Evolutionary conservation across 2,797 vertebrate genomes (phyloP), one percentile per base, ranked within the genome.

Genomic region (Oreochromis grahami): DNA sequence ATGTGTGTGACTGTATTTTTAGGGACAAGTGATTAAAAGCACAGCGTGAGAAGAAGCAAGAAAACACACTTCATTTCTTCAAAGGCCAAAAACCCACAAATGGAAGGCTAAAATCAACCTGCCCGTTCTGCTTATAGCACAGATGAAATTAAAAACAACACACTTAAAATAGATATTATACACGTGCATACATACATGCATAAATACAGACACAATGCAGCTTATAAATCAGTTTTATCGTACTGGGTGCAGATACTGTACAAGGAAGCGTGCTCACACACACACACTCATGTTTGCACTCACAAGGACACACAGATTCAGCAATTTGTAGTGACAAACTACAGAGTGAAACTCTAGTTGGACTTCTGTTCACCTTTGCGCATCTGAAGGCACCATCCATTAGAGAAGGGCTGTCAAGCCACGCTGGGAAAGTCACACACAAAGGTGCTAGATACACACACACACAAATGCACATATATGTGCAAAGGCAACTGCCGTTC

Each of bases 281-380:
- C 74, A 43, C 17, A 56, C 15, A 34, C 29, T 76, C 52, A 60
- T 45, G 77, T 51, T 24, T 19, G 41, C 29, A 74, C 84, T 82
- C 77, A 81, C 55, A 82, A 29, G 65, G 80, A 86, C 84, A 80
- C 79, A 29, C 50, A 41, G 24, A 81, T 48, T 32, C 80, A 60
- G 53, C 87, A 84, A 88, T 91, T 90, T 92, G 86, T 87, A 77
- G 82, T 87, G 91, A 88, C 90, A 90, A 89, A 88, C 87, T 87
- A 87, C 86, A 43, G 87, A 79, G 84, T 76, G 51, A 88, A 87
- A 85, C 87, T 92, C 56, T 78, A 77, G 80, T 84, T 9, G 36
- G 78, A 84, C 88, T 89, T 83, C n/a, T 76, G 81, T 85, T 91
- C 93, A 90, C 87, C 92, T 92, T 87, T 90, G 88, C 84, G 70